phyloP scores from a whole-genome alignment of 1,140 invertebrate species.

The Parapsyche elsis region DNA sequence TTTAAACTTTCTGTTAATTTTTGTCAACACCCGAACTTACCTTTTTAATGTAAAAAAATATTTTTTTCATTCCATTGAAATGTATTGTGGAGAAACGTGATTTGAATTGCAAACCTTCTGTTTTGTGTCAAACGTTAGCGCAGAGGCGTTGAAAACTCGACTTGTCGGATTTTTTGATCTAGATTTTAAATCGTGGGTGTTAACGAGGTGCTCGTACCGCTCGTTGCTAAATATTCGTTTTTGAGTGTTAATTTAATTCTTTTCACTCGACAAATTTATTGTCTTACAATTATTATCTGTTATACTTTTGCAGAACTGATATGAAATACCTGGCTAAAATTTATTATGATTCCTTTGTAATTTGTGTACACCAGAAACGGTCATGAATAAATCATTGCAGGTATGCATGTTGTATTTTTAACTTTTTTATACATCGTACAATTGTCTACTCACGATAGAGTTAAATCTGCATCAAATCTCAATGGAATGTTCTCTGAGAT shows the following conservation, averaged over 20 bases:
- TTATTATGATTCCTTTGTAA: too few relatives aligned
- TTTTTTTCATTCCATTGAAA: background rate
- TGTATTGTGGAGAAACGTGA: background rate
- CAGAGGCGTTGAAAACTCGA: background rate
- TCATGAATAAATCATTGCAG: too few relatives aligned
- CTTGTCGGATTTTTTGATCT: constrained; percentile 7
- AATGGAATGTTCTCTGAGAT: too few relatives aligned
- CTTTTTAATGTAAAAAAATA: background rate
- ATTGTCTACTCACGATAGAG: too few relatives aligned
- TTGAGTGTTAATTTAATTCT: background rate
- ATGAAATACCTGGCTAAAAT: too few relatives aligned
- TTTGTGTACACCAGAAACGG: too few relatives aligned
- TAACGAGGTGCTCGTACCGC: constrained; percentile 2
- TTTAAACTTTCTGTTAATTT: background rate
- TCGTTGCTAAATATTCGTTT: background rate
- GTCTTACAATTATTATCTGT: background rate
- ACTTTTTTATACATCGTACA: too few relatives aligned
- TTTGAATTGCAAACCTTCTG: background rate
- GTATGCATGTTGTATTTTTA: too few relatives aligned
- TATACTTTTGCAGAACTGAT: too few relatives aligned
- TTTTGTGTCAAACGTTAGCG: background rate
- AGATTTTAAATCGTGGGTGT: constrained; percentile 5
- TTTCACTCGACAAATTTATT: background rate
- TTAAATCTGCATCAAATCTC: too few relatives aligned
- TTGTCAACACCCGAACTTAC: background rate